Conservation (phyloP, 2,797 vertebrate species). For the Halcyon leucocephala region DNA sequence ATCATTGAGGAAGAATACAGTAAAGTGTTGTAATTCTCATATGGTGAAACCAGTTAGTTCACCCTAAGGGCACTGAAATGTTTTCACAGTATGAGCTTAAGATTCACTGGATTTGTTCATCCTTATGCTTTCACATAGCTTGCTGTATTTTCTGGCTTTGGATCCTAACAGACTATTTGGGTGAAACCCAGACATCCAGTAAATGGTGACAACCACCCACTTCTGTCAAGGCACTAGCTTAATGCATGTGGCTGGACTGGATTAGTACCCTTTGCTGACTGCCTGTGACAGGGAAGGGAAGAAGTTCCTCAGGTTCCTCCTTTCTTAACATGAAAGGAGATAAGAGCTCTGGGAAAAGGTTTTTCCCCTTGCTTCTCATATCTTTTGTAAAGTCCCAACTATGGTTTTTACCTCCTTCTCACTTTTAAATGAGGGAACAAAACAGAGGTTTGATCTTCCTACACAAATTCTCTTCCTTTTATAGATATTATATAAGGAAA, state of each 20-base stretch:
- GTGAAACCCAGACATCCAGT: background rate
- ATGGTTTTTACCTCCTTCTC: background rate
- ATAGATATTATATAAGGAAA: background rate
- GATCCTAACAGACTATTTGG: background rate
- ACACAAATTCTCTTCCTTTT: background rate
- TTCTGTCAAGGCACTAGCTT: background rate
- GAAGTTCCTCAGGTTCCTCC: background rate
- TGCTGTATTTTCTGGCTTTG: background rate
- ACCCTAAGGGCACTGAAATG: background rate
- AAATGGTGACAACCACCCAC: background rate
- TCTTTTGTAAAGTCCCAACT: background rate
- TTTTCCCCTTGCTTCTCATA: background rate
- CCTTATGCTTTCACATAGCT: background rate
- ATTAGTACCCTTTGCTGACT: background rate
- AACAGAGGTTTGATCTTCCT: background rate
- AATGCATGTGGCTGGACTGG: background rate
- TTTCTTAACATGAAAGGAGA: background rate
- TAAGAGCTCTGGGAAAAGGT: background rate
- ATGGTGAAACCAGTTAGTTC: background rate
- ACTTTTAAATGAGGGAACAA: background rate
- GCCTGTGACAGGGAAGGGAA: background rate
- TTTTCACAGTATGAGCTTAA: constrained; percentile 1
- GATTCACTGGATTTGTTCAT: background rate
- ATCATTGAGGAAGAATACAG: constrained; percentile 17
- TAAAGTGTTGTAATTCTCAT: background rate